These are phyloP conservation scores for Lydus trimaculatus DNA, from an alignment of 2,888 invertebrate genomes.

Conservation along the genomic window DNA sequence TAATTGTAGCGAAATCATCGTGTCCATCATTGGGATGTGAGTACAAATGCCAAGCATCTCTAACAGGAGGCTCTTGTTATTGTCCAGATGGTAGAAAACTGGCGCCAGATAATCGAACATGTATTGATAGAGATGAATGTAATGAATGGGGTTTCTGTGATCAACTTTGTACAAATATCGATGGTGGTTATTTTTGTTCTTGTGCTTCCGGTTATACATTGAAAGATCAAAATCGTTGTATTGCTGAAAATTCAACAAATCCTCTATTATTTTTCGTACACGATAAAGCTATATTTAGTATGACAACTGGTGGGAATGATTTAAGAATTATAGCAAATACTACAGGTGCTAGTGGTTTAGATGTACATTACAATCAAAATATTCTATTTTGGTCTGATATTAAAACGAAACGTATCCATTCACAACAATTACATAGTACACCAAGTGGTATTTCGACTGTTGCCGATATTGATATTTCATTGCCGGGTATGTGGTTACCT, in stretches of 20 bases:
- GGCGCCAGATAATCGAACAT: conserved; percentile 83
- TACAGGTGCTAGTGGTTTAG: conserved; percentile 84
- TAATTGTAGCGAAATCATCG: conserved; percentile 73
- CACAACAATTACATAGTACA: conserved; percentile 63
- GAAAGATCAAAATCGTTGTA: conserved; percentile 68
- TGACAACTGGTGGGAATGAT: conserved; percentile 72
- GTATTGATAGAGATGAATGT: conserved; percentile 93
- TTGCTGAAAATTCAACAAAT: conserved; percentile 66
- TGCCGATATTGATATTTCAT: conserved; percentile 71
- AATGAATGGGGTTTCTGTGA: conserved; percentile 94
- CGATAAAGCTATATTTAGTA: conserved; percentile 74
- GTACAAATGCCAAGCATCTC: conserved; percentile 89
- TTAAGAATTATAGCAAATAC: conserved; percentile 77
- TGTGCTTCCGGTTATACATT: conserved; percentile 71
- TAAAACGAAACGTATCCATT: conserved; percentile 78
- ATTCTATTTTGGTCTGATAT: conserved; percentile 89
- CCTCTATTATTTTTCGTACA: conserved; percentile 74
- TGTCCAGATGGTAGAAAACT: conserved; percentile 87
- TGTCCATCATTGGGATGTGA: conserved; percentile 89
- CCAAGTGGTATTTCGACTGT: conserved; percentile 60
- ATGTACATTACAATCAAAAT: conserved; percentile 80
- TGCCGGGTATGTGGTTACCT: conserved; percentile 89
- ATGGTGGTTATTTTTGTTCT: conserved; percentile 83
- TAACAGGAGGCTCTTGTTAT: conserved; percentile 88
- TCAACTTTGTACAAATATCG: conserved; percentile 90